Evolutionary conservation across 2,888 invertebrate genomes (phyloP).

Genomic region (Drosophila helvetica): DNA sequence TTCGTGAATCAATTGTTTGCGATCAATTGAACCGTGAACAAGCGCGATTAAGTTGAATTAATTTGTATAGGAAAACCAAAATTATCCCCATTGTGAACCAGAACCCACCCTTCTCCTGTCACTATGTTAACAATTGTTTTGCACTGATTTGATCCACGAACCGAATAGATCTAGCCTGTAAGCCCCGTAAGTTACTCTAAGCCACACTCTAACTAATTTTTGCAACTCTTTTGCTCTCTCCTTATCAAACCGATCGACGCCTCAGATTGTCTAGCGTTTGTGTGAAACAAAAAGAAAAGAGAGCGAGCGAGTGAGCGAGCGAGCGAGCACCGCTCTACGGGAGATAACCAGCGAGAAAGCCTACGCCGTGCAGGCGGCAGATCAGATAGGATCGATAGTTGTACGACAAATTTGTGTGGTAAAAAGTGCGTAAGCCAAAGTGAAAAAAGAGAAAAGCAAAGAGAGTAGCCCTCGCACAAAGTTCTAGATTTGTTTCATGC

Average conservation of each 20-base stretch:
- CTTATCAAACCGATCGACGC: constrained; percentile 3
- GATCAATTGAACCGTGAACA: constrained; percentile 72
- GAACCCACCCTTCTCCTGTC: constrained; percentile 6
- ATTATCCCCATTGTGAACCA: constrained; percentile 51
- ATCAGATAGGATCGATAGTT: constrained; percentile 20
- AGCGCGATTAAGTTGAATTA: constrained; percentile 64
- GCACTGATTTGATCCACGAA: constrained; percentile 12
- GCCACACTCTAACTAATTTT: constrained; percentile 31
- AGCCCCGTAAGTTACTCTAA: constrained; percentile 38
- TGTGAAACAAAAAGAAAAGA: constrained; percentile 28
- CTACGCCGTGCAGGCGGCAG: constrained; percentile 13
- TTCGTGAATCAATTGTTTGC: constrained; percentile 48
- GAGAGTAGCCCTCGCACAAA: constrained; percentile 13
- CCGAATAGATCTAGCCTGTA: constrained; percentile 26
- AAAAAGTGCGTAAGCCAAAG: constrained; percentile 71
- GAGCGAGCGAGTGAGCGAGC: constrained; percentile 30
- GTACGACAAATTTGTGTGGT: constrained; percentile 5
- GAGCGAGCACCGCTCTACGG: constrained; percentile 28
- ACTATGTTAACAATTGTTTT: constrained; percentile 64
- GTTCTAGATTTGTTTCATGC: constrained; percentile 59
- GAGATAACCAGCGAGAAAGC: constrained; percentile 14
- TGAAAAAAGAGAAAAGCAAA: constrained; percentile 17
- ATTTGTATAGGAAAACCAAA: constrained; percentile 63
- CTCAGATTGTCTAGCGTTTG: constrained; percentile 61
- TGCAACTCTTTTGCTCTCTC: constrained; percentile 19